phyloP scores from a whole-genome alignment of 2,888 invertebrate genomes.

The Oscheius myriophilus region DNA sequence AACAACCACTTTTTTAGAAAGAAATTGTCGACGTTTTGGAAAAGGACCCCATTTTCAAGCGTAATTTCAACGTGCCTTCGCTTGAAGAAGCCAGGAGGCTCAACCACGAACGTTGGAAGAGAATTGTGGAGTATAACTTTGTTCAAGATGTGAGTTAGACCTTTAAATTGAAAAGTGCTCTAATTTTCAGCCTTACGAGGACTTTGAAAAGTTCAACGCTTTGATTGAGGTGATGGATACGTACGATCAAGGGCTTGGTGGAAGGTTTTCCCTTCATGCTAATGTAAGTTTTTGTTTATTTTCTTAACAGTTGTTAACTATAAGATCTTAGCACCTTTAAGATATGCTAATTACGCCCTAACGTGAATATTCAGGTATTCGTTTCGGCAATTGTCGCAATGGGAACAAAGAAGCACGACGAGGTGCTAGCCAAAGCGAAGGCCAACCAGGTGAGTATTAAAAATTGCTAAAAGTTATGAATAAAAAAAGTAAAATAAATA shows the following conservation, averaged over 20 bases:
- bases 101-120: constrained; percentile 73
- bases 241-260: constrained; percentile 56
- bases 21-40: constrained; percentile 83
- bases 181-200: constrained; percentile 33
- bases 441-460: constrained; percentile 53
- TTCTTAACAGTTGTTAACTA: neutral
- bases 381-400: constrained; percentile 71
- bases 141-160: constrained; percentile 16
- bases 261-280: constrained; percentile 46
- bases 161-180: neutral
- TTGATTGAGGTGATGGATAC: constrained; percentile 46
- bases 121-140: constrained; percentile 75
- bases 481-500: too few relatives aligned
- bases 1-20: constrained; percentile 75
- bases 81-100: constrained; percentile 78
- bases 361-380: constrained; percentile 68
- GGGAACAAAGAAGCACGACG: constrained; percentile 71
- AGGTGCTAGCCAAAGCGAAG: constrained; percentile 64
- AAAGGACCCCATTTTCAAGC: constrained; percentile 80
- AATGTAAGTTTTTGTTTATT: constrained; percentile 30
- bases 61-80: constrained; percentile 71
- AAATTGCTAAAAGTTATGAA: too few relatives aligned
- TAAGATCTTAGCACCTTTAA: too few relatives aligned
- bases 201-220: constrained; percentile 35
- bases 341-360: too few relatives aligned